A percentile compares a stretch with the other conserved stretches of the same genome.
Conservation (phyloP, 2,797 vertebrate genomes). For the Chloroceryle inda region DNA sequence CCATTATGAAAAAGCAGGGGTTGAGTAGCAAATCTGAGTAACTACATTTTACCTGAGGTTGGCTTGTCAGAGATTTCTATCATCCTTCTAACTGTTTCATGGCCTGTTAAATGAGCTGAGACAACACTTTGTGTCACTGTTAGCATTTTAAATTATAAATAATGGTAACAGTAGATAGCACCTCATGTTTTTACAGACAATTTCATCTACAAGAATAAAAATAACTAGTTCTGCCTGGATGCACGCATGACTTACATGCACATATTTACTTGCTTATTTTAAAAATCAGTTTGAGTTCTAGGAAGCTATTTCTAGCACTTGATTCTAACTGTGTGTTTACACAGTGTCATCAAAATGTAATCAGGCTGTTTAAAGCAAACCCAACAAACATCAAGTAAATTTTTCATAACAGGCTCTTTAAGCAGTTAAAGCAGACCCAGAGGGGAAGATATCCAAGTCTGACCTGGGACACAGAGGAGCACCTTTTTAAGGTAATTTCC, state of each 20-base stretch:
- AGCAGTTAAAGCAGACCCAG: background rate
- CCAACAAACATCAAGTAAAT: background rate
- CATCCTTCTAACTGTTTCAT: background rate
- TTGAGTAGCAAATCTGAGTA: background rate
- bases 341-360: background rate
- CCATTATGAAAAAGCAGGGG: background rate
- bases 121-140: constrained; percentile 3
- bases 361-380: background rate
- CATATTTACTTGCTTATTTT: constrained; percentile 22
- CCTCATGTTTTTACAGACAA: constrained; percentile 44
- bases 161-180: constrained; percentile 35
- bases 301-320: constrained; percentile 23
- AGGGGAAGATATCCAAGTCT: background rate
- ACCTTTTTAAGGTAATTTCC: background rate
- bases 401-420: background rate
- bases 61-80: constrained; percentile 12
- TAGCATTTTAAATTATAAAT: constrained; percentile 48
- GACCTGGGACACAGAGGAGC: background rate
- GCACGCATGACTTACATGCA: background rate
- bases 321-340: background rate
- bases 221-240: constrained; percentile 19
- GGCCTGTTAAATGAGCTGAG: constrained; percentile 35
- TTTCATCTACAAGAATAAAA: constrained; percentile 48
- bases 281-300: constrained; percentile 28
- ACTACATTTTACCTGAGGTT: background rate